These are phyloP conservation scores for Hylia prasina DNA, from an alignment of 2,113 vertebrate species.

Conservation along the genomic window DNA sequence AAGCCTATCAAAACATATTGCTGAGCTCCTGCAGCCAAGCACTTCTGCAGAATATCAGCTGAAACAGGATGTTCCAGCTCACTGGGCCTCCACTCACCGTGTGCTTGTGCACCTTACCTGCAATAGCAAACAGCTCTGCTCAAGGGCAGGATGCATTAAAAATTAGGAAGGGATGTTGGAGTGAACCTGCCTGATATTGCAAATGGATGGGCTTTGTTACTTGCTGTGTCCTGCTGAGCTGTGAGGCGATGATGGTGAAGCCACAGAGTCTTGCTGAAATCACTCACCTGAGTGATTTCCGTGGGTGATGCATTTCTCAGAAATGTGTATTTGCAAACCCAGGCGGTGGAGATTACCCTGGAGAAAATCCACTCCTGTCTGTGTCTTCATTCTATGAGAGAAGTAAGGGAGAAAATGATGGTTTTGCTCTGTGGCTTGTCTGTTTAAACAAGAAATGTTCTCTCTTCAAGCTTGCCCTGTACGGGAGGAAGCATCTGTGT, in stretches of 20 bases:
- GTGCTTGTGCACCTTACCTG: constrained; percentile 15
- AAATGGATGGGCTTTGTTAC: background rate
- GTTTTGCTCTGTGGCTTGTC: background rate
- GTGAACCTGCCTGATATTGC: background rate
- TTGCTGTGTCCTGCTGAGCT: background rate
- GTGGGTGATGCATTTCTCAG: background rate
- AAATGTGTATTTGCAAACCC: background rate
- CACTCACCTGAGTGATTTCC: background rate
- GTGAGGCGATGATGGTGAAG: background rate
- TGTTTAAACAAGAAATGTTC: background rate
- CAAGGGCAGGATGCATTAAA: background rate
- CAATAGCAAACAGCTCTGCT: background rate
- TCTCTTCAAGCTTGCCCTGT: background rate
- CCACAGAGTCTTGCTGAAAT: background rate
- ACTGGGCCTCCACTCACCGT: background rate
- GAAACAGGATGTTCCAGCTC: constrained; percentile 52
- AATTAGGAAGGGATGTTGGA: constrained; percentile 9
- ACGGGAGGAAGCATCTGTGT: background rate
- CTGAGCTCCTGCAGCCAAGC: constrained; percentile 8
- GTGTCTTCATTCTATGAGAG: background rate
- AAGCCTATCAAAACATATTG: constrained; percentile 47
- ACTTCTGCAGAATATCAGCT: constrained; percentile 17
- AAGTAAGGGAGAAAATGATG: background rate
- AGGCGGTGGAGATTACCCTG: background rate
- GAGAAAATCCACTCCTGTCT: background rate